These are phyloP conservation scores for Emydocephalus ijimae DNA, from an alignment of 2,113 vertebrate genomes.

Conservation along the genomic window DNA sequence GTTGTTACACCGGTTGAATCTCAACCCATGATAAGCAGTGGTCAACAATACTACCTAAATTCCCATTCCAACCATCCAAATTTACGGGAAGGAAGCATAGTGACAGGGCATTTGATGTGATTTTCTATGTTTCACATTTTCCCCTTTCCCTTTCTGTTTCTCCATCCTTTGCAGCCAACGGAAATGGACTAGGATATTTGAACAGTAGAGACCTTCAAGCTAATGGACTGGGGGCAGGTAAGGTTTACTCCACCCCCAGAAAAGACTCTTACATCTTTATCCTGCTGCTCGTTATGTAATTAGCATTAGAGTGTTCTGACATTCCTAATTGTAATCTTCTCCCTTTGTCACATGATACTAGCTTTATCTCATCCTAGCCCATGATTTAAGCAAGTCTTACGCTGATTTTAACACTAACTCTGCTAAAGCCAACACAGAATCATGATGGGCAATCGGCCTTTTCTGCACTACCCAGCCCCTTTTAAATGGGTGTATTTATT, in stretches of 20 bases:
- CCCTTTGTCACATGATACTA: not conserved
- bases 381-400: not conserved
- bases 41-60: not conserved
- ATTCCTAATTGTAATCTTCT: not conserved
- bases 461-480: not conserved
- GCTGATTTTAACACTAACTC: not conserved
- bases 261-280: not conserved
- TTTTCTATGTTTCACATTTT: not conserved
- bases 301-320: not conserved
- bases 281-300: not conserved
- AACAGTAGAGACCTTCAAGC: constrained; percentile 7
- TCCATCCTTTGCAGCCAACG: not conserved
- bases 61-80: not conserved
- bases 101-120: not conserved
- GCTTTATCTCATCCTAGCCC: not conserved
- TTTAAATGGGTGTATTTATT: not conserved
- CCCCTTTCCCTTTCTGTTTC: not conserved
- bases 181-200: constrained; percentile 13
- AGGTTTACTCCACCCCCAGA: not conserved
- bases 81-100: not conserved
- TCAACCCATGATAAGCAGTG: not conserved
- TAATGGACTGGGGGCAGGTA: constrained; percentile 20
- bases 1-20: too few species aligned
- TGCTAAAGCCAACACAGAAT: not conserved
- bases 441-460: not conserved